phyloP scores from a whole-genome alignment of 2,797 vertebrate genomes.

The Tinamus major region DNA sequence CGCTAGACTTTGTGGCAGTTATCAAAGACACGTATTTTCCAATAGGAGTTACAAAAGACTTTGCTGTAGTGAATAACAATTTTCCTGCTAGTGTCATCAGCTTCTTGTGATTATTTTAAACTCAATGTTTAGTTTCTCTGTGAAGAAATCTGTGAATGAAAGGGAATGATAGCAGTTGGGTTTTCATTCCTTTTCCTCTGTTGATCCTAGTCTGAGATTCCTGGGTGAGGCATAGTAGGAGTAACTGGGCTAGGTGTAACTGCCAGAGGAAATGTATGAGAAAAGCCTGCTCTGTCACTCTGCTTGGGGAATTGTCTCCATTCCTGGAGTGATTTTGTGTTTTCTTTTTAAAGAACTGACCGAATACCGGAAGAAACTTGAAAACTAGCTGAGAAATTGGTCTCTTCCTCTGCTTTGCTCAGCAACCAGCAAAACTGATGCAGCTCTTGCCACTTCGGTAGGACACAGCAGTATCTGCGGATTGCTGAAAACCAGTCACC shows the following conservation, averaged over 20 bases:
- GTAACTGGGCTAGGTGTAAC: not conserved
- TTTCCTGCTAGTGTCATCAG: not conserved
- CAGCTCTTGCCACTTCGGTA: not conserved
- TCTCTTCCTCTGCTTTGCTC: not conserved
- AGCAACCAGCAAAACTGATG: not conserved
- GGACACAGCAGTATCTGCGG: not conserved
- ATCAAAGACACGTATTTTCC: too few species aligned
- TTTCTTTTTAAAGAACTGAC: not conserved
- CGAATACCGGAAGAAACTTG: not conserved
- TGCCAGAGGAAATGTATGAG: not conserved
- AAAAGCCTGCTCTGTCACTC: not conserved
- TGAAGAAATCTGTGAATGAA: not conserved
- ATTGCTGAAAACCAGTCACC: not conserved
- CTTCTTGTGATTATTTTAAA: not conserved
- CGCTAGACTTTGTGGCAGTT: not conserved
- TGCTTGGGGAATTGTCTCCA: not conserved
- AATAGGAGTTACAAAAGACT: too few species aligned
- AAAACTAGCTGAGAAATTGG: not conserved
- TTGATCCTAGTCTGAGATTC: not conserved
- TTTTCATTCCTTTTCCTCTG: not conserved
- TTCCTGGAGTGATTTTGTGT: not conserved
- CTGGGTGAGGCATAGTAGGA: not conserved
- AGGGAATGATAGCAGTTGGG: not conserved
- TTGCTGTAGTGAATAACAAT: not conserved
- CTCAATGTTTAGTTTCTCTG: not conserved